Evolutionary conservation across 2,113 vertebrate species (phyloP).

Genomic region (Carlito syrichta): DNA sequence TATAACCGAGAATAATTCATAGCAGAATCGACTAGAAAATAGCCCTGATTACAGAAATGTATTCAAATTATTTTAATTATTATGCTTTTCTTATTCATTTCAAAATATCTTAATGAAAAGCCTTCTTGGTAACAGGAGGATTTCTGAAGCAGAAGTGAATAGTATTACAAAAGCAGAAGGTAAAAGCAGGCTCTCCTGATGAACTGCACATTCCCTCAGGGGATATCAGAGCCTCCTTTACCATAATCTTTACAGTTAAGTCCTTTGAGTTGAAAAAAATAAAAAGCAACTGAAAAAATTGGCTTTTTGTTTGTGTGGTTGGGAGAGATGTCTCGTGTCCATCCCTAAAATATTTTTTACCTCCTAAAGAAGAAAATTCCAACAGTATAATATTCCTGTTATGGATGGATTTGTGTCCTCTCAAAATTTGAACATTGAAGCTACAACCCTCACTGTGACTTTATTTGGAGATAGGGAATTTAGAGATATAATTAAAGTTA

Average conservation of each 20-base stretch:
- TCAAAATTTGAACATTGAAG: background rate
- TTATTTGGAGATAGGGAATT: background rate
- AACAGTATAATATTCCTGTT: background rate
- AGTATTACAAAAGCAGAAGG: background rate
- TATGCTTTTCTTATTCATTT: background rate
- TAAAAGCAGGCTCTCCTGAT: background rate
- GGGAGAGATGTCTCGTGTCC: background rate
- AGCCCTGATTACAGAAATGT: background rate
- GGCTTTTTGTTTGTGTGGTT: background rate
- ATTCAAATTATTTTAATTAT: background rate
- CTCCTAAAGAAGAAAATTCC: background rate
- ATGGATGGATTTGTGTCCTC: background rate
- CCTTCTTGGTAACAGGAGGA: background rate
- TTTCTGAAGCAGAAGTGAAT: background rate
- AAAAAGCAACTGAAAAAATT: no score
- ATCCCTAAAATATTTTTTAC: background rate
- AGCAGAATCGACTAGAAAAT: background rate
- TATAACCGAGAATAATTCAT: background rate
- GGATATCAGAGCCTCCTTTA: background rate
- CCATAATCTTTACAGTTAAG: background rate
- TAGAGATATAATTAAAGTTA: background rate
- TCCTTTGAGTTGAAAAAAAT: background rate
- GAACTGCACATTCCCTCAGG: no score
- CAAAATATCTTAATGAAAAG: background rate
- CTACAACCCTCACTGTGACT: background rate